phyloP scores from a whole-genome alignment of 2,888 invertebrate genomes.

The Pseudococcus longispinus region DNA sequence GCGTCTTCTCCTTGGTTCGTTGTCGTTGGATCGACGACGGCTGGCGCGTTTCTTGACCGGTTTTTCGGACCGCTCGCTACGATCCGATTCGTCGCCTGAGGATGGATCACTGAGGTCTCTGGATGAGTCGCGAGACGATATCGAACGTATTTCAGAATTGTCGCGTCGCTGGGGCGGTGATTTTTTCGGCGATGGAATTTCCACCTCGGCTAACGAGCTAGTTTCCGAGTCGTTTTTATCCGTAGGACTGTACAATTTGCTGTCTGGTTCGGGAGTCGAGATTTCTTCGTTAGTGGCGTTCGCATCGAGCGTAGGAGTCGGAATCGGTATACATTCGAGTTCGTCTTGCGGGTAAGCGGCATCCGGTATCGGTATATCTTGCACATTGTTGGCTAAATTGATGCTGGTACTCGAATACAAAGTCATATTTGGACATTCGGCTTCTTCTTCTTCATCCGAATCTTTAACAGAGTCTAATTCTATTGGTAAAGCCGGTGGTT shows the following conservation, averaged over 20 bases:
- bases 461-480: constrained; percentile 37
- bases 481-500: constrained; percentile 62
- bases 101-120: neutral
- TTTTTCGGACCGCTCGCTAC: neutral
- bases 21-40: neutral
- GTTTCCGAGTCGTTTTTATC: constrained; percentile 13
- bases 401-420: constrained; percentile 84
- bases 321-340: constrained; percentile 44
- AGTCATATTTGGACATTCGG: constrained; percentile 81
- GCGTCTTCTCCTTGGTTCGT: neutral
- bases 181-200: neutral
- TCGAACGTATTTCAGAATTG: neutral
- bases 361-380: constrained; percentile 44
- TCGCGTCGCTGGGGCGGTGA: neutral
- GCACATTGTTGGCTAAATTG: constrained; percentile 67
- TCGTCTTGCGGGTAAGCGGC: constrained; percentile 31
- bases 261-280: neutral
- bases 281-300: neutral
- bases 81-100: constrained; percentile 9
- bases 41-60: neutral
- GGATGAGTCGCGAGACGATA: constrained; percentile 22
- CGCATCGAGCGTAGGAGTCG: neutral
- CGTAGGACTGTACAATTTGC: constrained; percentile 45
- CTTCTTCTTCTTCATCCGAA: constrained; percentile 66
- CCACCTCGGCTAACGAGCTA: neutral